Evolutionary conservation across 1,140 invertebrate genomes (phyloP).

Genomic region (Tachypleus tridentatus): DNA sequence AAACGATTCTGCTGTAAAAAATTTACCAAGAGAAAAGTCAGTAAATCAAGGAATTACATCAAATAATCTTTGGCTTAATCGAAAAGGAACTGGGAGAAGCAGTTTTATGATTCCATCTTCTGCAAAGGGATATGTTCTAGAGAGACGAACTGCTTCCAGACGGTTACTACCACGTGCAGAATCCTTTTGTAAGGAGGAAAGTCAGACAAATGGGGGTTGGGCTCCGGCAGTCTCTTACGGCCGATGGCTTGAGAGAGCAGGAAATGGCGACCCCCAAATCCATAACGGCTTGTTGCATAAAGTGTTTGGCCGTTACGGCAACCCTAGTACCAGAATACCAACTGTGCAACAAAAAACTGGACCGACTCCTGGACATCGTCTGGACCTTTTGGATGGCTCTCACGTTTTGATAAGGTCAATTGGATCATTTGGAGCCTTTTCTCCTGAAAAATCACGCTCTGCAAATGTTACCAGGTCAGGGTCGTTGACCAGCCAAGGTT

Average conservation of each 20-base stretch:
- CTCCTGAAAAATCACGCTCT: not conserved
- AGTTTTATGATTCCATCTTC: too few species aligned
- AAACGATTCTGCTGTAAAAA: not conserved
- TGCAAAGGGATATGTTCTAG: not conserved
- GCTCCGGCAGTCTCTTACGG: constrained; percentile 14
- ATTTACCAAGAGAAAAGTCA: too few species aligned
- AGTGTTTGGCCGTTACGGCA: not conserved
- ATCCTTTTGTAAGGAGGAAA: not conserved
- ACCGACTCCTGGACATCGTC: not conserved
- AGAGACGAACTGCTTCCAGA: not conserved
- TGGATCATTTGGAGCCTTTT: not conserved
- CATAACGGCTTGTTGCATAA: not conserved
- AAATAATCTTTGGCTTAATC: not conserved
- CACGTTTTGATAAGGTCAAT: not conserved
- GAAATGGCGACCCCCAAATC: constrained; percentile 3
- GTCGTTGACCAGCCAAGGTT: constrained; percentile 18
- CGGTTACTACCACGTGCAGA: constrained; percentile 6
- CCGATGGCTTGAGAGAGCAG: constrained; percentile 9
- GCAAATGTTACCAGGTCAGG: constrained; percentile 15
- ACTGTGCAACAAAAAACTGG: not conserved
- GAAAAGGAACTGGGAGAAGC: not conserved
- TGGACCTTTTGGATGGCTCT: constrained; percentile 7
- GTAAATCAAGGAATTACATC: not conserved
- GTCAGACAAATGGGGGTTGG: not conserved
- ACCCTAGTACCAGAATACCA: not conserved